Conservation (phyloP, 2,888 invertebrate species). For the Phymatocera aterrima region DNA sequence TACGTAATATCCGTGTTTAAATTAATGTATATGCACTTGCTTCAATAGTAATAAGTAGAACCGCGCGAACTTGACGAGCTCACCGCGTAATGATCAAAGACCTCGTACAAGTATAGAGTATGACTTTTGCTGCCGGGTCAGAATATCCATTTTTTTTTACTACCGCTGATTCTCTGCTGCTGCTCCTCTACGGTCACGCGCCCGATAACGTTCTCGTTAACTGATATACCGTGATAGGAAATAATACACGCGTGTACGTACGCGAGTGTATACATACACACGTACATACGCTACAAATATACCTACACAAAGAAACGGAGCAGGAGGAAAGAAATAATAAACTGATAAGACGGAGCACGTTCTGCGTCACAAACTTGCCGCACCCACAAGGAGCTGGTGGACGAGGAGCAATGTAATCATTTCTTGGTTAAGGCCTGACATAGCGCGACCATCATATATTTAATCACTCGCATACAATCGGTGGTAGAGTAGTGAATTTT, state of each 20-base stretch:
- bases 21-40: no score
- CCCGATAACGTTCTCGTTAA: no score
- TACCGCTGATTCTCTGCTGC: background rate
- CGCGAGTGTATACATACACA: background rate
- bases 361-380: slow-evolving; percentile 14
- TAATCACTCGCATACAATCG: background rate
- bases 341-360: background rate
- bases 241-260: background rate
- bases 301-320: background rate
- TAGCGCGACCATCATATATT: no score
- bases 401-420: background rate
- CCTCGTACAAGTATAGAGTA: no score
- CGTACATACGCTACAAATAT: background rate
- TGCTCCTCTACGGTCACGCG: background rate
- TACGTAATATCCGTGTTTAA: no score
- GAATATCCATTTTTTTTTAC: background rate
- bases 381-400: slow-evolving; percentile 5
- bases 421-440: background rate
- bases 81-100: no score
- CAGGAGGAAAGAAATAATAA: slow-evolving; percentile 14
- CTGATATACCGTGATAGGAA: background rate
- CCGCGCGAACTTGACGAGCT: no score
- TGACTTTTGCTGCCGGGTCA: no score
- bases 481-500: no score
- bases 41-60: no score